A percentile compares a stretch with the other conserved stretches of the same genome.
Conservation (phyloP, 2,797 vertebrate genomes). For the Arctocebus calabarensis region DNA sequence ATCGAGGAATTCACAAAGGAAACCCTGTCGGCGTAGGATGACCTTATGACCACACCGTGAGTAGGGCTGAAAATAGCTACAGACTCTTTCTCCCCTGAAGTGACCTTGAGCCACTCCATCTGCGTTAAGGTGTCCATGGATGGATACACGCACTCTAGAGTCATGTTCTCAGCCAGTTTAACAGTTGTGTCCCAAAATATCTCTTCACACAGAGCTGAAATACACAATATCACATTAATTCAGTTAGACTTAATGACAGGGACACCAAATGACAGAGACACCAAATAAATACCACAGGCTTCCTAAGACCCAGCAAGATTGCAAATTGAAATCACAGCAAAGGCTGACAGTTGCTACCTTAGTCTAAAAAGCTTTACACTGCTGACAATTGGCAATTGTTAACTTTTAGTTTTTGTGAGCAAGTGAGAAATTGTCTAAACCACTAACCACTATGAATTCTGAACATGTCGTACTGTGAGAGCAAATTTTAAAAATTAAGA, state of each 20-base stretch:
- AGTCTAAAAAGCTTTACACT: background rate
- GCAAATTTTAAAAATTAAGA: background rate
- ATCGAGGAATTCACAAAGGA: slow-evolving; percentile 86
- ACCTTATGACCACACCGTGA: slow-evolving; percentile 74
- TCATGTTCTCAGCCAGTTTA: slow-evolving; percentile 89
- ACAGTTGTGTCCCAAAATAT: slow-evolving; percentile 82
- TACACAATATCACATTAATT: background rate
- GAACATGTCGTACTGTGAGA: background rate
- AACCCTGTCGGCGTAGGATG: slow-evolving; percentile 86
- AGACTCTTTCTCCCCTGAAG: slow-evolving; percentile 63
- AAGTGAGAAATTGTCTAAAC: slow-evolving; percentile 17
- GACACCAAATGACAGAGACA: background rate
- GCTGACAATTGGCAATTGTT: background rate
- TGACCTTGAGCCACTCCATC: slow-evolving; percentile 90
- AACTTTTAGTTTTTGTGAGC: background rate
- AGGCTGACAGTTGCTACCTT: background rate
- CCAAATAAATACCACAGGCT: background rate
- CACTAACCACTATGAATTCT: background rate
- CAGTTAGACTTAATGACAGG: background rate
- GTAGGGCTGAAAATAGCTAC: slow-evolving; percentile 88
- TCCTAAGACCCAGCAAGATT: background rate
- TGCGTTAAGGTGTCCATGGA: slow-evolving; percentile 87
- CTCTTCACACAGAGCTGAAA: slow-evolving; percentile 72
- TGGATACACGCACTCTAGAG: slow-evolving; percentile 90
- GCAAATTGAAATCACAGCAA: background rate